Evolutionary conservation across 2,113 vertebrate genomes (phyloP), one percentile per base, ranked within the genome.

Genomic region (Gymnarchus niloticus): DNA sequence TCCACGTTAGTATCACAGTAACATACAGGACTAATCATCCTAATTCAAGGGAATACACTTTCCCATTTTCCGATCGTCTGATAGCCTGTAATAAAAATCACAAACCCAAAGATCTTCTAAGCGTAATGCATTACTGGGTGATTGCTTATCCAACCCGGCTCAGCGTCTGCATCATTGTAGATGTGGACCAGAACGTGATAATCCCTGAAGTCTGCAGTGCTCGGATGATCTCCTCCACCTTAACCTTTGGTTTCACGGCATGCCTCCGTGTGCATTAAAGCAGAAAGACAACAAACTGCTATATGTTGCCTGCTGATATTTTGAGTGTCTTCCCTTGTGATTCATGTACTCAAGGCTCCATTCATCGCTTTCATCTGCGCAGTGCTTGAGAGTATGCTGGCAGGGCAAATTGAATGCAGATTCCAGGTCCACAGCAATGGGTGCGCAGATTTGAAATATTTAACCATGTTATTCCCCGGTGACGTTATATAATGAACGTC

Each of bases 341-440:
- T 65, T 65, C 25, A 73, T 73, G 28, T 9, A 52, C 49, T 73
- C 25, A 2, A n/a, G 2, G 1, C 25, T 44, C 28, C 46, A 37
- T 76, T 73, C 83, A 84, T 84, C 83, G 46, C 19, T 73, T 49
- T 44, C 19, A 23, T 52, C 21, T 73, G 28, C 73, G 49, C 61
- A 52, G n/a, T 73, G 61, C 10, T 51, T 49, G 25, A n/a, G 46
- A 46, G 56, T 25, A 59, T 19, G 25, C n/a, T 19, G 25, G 25
- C n/a, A 76, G 21, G 83, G 61, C 48, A 73, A 73, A 73, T 33
- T 73, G 83, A 84, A 84, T 52, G 48, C 46, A 49, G 59, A 84
- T 69, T 9, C 23, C 17, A 57, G 37, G 17, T 73, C 65, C 61
- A 51, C 51, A 28, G 46, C 61, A 49, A 54, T 51, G 28, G 48